Conservation (phyloP, 2,888 invertebrate species). For the Philaethria dido region DNA sequence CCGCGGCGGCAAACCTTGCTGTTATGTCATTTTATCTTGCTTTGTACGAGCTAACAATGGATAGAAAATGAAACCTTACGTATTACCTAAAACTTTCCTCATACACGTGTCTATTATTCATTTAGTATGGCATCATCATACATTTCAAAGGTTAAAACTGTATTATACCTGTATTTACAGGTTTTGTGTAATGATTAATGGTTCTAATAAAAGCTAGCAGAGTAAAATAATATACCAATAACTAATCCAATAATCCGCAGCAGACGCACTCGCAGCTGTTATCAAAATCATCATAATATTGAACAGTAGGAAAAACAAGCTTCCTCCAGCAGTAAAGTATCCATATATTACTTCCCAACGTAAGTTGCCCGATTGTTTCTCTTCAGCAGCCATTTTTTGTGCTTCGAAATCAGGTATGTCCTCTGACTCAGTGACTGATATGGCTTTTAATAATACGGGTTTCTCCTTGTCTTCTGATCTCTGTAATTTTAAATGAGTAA, state of each 20-base stretch:
- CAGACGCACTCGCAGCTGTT: slow-evolving; percentile 85
- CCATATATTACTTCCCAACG: slow-evolving; percentile 67
- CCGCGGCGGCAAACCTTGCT: slow-evolving; percentile 27
- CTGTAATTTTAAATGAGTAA: slow-evolving; percentile 45
- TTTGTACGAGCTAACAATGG: slow-evolving; percentile 22
- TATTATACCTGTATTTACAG: neutral
- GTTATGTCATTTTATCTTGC: slow-evolving; percentile 32
- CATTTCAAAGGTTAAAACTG: neutral
- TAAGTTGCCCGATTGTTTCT: slow-evolving; percentile 69
- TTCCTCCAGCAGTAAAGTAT: slow-evolving; percentile 71
- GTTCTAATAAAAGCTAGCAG: neutral
- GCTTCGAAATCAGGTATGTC: slow-evolving; percentile 65
- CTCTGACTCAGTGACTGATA: slow-evolving; percentile 56
- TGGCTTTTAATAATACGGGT: slow-evolving; percentile 48
- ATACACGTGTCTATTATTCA: slow-evolving; percentile 8
- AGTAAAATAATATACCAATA: slow-evolving; percentile 80
- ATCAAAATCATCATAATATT: slow-evolving; percentile 64
- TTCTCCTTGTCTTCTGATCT: slow-evolving; percentile 58
- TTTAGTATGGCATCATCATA: neutral
- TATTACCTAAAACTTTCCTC: slow-evolving; percentile 7
- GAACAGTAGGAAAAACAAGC: slow-evolving; percentile 59
- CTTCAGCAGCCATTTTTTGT: slow-evolving; percentile 70
- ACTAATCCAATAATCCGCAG: slow-evolving; percentile 88
- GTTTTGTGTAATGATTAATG: neutral
- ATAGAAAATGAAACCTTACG: slow-evolving; percentile 11